Evolutionary conservation across 2,113 vertebrate species (phyloP).

Genomic region (Athene noctua): DNA sequence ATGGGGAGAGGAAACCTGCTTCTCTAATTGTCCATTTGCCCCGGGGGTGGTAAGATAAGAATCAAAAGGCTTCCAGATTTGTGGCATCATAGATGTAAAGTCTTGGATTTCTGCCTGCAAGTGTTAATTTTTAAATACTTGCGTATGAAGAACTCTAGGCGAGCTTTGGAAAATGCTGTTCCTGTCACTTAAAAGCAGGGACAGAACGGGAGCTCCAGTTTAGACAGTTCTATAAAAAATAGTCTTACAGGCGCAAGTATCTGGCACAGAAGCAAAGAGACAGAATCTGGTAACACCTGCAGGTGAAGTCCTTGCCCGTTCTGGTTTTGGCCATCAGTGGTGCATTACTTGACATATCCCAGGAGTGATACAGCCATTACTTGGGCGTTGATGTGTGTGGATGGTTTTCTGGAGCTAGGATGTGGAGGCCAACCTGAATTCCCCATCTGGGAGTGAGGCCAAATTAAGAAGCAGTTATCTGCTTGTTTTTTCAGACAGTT

Average conservation of each 20-base stretch:
- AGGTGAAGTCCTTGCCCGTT: not conserved
- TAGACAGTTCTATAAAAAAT: not conserved
- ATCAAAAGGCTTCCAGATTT: not conserved
- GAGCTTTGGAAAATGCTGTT: not conserved
- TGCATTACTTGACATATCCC: not conserved
- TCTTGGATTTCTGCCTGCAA: not conserved
- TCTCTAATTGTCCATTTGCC: not conserved
- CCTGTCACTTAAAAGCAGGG: not conserved
- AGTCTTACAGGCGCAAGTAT: rapidly evolving
- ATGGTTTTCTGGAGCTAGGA: not conserved
- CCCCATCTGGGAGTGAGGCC: not conserved
- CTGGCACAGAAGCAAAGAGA: not conserved
- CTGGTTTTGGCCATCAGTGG: not conserved
- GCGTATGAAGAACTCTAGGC: not conserved
- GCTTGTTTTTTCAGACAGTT: not conserved
- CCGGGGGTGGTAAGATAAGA: not conserved
- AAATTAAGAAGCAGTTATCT: not conserved
- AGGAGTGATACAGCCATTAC: not conserved
- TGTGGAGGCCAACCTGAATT: not conserved
- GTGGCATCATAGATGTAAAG: not conserved
- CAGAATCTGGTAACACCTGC: rapidly evolving
- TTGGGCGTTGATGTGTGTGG: not conserved
- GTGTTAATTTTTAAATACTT: not conserved
- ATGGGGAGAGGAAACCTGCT: not conserved
- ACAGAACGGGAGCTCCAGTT: not conserved